These are phyloP conservation scores for Lottia gigantea DNA, from an alignment of 2,888 invertebrate genomes.

Conservation along the genomic window DNA sequence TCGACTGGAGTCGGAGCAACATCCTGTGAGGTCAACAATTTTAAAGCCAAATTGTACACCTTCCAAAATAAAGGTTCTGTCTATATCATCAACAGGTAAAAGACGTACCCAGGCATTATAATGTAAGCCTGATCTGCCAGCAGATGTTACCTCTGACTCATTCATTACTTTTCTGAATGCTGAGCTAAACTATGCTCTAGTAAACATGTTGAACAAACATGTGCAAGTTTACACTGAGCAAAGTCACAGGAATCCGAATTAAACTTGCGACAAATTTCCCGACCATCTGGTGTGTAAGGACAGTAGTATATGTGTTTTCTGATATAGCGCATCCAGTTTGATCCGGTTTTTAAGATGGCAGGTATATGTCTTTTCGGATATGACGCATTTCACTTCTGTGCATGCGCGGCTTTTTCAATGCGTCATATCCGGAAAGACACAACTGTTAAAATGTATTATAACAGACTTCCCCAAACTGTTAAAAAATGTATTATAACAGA, in stretches of 20 bases:
- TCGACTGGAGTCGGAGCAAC: slow-evolving; percentile 9
- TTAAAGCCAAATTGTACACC: slow-evolving; percentile 20
- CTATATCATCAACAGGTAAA: slow-evolving; percentile 10
- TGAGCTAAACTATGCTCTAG: slow-evolving; percentile 13
- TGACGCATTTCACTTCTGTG: no score
- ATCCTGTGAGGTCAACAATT: slow-evolving; percentile 14
- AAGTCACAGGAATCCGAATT: slow-evolving; percentile 22
- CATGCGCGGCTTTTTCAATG: no score
- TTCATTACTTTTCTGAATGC: neutral
- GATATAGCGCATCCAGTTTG: no score
- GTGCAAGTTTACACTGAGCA: slow-evolving; percentile 21
- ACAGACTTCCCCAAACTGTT: no score
- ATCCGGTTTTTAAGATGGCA: no score
- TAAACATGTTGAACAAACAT: slow-evolving; percentile 21
- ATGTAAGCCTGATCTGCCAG: neutral
- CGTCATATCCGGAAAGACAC: no score
- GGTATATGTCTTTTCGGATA: no score
- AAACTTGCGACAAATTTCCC: slow-evolving; percentile 25
- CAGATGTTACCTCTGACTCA: neutral
- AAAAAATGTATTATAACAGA: no score
- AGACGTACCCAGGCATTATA: neutral
- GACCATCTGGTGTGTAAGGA: slow-evolving; percentile 19
- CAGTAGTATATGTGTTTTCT: no score
- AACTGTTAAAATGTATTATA: no score
- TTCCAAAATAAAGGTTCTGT: slow-evolving; percentile 16